A percentile compares a stretch with the other conserved stretches of the same genome.
These are phyloP conservation scores for Porites lutea DNA, from an alignment of 64 coral and sea anemone genomes.

Conservation along the genomic window DNA sequence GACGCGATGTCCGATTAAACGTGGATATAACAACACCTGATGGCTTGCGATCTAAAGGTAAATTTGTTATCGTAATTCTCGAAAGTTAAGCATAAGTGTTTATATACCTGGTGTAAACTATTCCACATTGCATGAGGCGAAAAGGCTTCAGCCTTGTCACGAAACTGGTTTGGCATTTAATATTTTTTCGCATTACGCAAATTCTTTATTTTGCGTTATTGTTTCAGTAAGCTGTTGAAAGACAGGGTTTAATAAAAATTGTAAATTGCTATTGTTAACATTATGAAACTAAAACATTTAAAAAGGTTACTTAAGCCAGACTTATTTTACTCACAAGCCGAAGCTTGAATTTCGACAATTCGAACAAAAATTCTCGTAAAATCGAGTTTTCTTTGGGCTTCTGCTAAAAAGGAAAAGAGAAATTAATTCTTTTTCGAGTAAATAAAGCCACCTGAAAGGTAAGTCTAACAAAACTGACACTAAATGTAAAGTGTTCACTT, in stretches of 20 bases:
- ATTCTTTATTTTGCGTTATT: no score
- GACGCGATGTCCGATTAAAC: neutral
- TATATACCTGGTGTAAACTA: neutral
- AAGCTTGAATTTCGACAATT: neutral
- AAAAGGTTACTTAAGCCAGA: no score
- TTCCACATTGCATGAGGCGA: neutral
- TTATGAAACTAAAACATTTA: neutral
- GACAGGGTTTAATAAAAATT: no score
- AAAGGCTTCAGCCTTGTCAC: neutral
- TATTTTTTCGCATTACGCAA: no score
- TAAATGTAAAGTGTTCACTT: no score
- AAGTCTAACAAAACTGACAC: neutral
- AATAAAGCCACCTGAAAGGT: no score
- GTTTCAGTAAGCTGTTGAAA: no score
- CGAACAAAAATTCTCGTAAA: no score
- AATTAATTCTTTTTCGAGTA: no score
- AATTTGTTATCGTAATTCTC: neutral
- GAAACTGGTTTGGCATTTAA: neutral
- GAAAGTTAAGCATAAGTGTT: neutral
- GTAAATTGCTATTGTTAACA: neutral
- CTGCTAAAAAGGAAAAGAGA: no score
- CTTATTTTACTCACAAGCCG: neutral
- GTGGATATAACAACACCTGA: neutral
- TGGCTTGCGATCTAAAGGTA: slow-evolving; percentile 5
- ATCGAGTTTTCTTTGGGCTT: no score